These are phyloP conservation scores for Drosophila triauraria DNA, from an alignment of 1,140 invertebrate species.

Conservation along the genomic window DNA sequence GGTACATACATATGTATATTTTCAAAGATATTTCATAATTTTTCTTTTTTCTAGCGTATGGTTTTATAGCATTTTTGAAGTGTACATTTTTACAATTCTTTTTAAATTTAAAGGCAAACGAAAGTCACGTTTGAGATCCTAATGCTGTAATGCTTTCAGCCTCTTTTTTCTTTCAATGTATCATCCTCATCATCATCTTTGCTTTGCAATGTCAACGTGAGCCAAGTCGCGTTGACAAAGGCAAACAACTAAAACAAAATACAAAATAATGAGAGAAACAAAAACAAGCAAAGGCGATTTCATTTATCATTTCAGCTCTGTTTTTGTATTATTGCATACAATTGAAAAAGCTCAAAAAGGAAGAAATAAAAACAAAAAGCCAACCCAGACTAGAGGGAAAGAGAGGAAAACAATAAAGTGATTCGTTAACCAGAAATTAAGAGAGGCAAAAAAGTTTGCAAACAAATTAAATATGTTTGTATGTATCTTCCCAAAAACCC, in stretches of 20 bases:
- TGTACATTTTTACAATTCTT: no score
- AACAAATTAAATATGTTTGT: not conserved
- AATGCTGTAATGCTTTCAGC: not conserved
- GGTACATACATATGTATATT: not conserved
- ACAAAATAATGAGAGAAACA: slow-evolving; percentile 5
- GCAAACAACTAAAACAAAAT: slow-evolving; percentile 2
- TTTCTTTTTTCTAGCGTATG: not conserved
- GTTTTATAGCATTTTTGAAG: no score
- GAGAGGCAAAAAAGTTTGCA: not conserved
- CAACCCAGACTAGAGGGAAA: not conserved
- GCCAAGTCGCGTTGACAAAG: slow-evolving; percentile 31
- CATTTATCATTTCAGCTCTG: slow-evolving; percentile 21
- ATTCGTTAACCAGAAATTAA: slow-evolving; percentile 1
- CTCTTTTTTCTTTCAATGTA: slow-evolving; percentile 1
- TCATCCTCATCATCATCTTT: slow-evolving; percentile 15
- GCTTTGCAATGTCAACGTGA: slow-evolving; percentile 19
- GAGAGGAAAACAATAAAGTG: not conserved
- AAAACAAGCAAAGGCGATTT: slow-evolving; percentile 18
- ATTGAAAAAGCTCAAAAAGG: slow-evolving; percentile 9
- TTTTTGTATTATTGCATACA: slow-evolving; percentile 22
- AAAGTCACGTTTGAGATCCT: not conserved
- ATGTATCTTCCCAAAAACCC: not conserved
- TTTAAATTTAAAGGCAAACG: no score
- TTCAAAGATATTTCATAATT: not conserved
- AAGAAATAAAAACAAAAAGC: not conserved